Evolutionary conservation across 2,113 vertebrate genomes (phyloP).

Genomic region (Merops nubicus): DNA sequence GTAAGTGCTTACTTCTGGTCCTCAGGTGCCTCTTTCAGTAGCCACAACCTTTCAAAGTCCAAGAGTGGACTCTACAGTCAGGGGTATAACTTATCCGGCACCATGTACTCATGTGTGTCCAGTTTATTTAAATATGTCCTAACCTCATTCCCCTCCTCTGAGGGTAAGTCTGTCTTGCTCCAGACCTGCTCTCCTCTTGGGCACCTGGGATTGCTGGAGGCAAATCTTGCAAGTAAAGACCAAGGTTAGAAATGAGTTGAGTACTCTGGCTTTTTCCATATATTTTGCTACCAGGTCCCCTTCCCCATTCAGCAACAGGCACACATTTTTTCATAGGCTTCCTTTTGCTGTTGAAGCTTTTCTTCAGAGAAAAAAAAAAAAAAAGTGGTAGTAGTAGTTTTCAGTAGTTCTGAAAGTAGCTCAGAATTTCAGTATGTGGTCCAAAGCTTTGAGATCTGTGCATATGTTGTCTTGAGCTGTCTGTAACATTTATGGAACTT

Average conservation of each 20-base stretch:
- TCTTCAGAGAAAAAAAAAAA: too few relatives aligned
- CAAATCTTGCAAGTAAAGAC: not conserved
- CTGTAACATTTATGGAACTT: not conserved
- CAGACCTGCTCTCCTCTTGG: not conserved
- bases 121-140: not conserved
- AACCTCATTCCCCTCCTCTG: not conserved
- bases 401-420: not conserved
- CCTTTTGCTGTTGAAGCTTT: not conserved
- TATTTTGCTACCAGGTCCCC: not conserved
- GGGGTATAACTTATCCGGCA: not conserved
- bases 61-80: not conserved
- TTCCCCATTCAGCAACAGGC: not conserved
- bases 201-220: not conserved
- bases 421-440: not conserved
- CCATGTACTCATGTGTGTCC: not conserved
- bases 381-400: too few relatives aligned
- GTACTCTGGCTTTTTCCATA: not conserved
- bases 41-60: not conserved
- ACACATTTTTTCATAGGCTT: not conserved
- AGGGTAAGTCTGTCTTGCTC: not conserved
- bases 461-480: not conserved
- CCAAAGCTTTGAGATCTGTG: not conserved
- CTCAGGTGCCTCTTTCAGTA: not conserved
- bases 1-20: not conserved
- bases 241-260: not conserved